These are phyloP conservation scores for Megaceryle maxima DNA, from an alignment of 2,113 vertebrate genomes.

Conservation along the genomic window DNA sequence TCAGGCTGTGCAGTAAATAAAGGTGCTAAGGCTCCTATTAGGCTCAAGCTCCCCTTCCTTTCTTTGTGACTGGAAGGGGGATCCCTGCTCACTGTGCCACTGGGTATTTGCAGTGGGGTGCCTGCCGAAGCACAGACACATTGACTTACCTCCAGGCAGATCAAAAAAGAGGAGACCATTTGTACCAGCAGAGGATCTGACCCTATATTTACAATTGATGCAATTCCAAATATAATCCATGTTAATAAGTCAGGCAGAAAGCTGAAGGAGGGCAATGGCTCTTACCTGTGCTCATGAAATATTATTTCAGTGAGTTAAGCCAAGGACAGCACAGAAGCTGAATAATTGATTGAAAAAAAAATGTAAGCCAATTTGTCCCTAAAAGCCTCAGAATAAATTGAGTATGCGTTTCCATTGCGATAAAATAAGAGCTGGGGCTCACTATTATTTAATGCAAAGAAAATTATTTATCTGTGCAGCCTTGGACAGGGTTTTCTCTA, in stretches of 20 bases:
- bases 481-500: neutral
- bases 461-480: neutral
- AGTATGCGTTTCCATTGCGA: neutral
- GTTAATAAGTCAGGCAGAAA: neutral
- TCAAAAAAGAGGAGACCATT: neutral
- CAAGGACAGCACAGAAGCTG: neutral
- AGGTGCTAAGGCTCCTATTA: neutral
- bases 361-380: neutral
- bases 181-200: neutral
- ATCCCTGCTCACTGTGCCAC: neutral
- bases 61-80: neutral
- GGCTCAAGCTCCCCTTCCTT: neutral
- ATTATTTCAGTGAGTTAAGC: neutral
- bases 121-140: neutral
- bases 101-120: neutral
- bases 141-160: neutral
- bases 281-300: neutral
- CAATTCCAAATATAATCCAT: neutral
- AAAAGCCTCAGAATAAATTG: neutral
- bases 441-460: neutral
- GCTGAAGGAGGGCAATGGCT: neutral
- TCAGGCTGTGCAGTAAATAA: neutral
- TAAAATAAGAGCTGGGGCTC: neutral
- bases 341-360: conserved; percentile 1
- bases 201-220: neutral